These are phyloP conservation scores for Drosophila willistoni DNA, from an alignment of 1,140 invertebrate species.

Conservation along the genomic window DNA sequence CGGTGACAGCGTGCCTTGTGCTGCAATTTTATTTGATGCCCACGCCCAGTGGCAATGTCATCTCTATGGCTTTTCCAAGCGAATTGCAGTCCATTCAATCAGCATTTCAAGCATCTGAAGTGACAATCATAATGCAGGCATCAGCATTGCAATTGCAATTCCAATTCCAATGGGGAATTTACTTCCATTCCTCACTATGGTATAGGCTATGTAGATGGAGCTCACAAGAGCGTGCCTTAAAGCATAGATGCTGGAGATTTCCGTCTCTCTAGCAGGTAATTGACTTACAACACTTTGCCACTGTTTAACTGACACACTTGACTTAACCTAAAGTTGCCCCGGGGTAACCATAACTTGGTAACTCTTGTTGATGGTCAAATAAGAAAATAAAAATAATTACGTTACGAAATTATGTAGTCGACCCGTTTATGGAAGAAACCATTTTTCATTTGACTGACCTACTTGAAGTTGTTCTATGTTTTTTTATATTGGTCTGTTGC, in stretches of 20 bases:
- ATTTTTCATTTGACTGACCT: slow-evolving; percentile 23
- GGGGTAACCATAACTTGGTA: slow-evolving; percentile 26
- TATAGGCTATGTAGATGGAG: too few relatives aligned
- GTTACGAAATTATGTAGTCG: neutral
- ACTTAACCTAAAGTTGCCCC: slow-evolving; percentile 31
- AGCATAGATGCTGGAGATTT: slow-evolving; percentile 40
- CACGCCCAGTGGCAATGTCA: slow-evolving; percentile 9
- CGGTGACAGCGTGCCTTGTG: slow-evolving; percentile 66
- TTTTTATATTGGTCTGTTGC: slow-evolving; percentile 38
- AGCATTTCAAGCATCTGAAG: slow-evolving; percentile 72
- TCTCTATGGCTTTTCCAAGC: slow-evolving; percentile 53
- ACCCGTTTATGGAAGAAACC: neutral
- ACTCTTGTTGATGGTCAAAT: neutral
- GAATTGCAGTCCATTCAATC: slow-evolving; percentile 78
- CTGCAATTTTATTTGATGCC: slow-evolving; percentile 50
- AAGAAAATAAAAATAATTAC: slow-evolving; percentile 7
- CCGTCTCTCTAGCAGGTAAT: slow-evolving; percentile 66
- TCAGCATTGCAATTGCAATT: slow-evolving; percentile 46
- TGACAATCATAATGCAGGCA: slow-evolving; percentile 79
- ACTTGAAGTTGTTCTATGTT: slow-evolving; percentile 16
- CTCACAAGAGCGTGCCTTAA: neutral
- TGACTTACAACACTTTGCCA: slow-evolving; percentile 72
- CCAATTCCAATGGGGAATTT: slow-evolving; percentile 54
- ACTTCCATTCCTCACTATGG: slow-evolving; percentile 11
- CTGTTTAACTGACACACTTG: slow-evolving; percentile 67